Evolutionary conservation across 2,113 vertebrate species (phyloP).

Genomic region (Nanorana parkeri): DNA sequence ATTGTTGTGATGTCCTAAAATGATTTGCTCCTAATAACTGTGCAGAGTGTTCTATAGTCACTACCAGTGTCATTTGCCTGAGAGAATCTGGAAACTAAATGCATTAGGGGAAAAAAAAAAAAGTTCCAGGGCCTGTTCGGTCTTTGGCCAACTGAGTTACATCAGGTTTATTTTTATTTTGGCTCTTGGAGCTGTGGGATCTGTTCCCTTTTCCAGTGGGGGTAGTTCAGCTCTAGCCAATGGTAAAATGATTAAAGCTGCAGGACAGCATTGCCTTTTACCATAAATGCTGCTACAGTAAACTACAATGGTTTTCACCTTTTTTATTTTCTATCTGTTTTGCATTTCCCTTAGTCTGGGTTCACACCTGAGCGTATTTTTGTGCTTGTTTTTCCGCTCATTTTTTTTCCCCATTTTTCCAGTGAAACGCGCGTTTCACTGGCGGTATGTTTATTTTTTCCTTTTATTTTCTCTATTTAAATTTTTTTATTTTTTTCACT

Average conservation of each 20-base stretch:
- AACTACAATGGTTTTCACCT: background rate
- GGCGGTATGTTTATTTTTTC: too few relatives aligned
- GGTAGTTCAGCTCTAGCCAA: conserved; percentile 11
- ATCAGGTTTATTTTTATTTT: conserved; percentile 48
- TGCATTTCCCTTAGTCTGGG: too few relatives aligned
- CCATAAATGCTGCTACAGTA: background rate
- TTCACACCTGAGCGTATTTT: too few relatives aligned
- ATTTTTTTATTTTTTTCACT: too few relatives aligned
- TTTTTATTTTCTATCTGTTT: background rate
- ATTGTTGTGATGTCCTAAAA: background rate
- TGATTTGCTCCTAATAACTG: background rate
- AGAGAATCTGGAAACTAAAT: background rate
- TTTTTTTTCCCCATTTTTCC: too few relatives aligned
- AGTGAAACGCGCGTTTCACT: too few relatives aligned
- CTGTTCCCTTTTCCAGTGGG: conserved; percentile 30
- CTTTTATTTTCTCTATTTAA: too few relatives aligned
- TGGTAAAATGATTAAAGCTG: conserved; percentile 42
- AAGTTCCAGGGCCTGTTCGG: conserved; percentile 3
- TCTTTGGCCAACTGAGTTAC: conserved; percentile 21
- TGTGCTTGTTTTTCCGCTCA: too few relatives aligned
- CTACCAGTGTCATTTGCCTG: too few relatives aligned
- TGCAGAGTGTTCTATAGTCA: background rate
- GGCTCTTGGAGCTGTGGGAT: conserved; percentile 43
- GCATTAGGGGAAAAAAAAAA: background rate
- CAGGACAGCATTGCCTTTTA: conserved; percentile 16